Percentiles rank a stretch among this genome's conserved stretches.
These are phyloP conservation scores for Caenorhabditis sulstoni DNA, from an alignment of 2,888 invertebrate genomes.

Conservation along the genomic window DNA sequence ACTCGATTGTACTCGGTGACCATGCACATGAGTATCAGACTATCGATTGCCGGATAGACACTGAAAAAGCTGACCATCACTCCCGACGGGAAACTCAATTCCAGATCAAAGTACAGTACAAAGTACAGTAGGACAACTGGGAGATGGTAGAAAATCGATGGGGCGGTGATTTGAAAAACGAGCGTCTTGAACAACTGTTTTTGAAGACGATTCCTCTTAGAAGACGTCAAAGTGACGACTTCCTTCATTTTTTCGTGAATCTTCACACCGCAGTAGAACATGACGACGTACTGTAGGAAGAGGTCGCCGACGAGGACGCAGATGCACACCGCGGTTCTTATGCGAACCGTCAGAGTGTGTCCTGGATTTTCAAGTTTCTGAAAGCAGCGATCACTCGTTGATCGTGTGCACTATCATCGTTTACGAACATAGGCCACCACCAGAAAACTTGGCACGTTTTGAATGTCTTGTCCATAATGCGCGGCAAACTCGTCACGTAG, in stretches of 20 bases:
- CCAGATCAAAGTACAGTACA: background rate
- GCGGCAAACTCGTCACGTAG: too few relatives aligned
- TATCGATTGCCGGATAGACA: conserved; percentile 17
- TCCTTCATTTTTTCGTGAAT: background rate
- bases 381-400: too few relatives aligned
- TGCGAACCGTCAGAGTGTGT: background rate
- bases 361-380: too few relatives aligned
- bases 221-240: background rate
- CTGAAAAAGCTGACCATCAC: background rate
- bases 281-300: background rate
- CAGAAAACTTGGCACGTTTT: too few relatives aligned
- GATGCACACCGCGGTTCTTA: background rate
- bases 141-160: background rate
- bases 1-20: background rate
- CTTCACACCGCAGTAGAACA: conserved; percentile 2
- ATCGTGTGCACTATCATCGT: too few relatives aligned
- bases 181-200: conserved; percentile 14
- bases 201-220: background rate
- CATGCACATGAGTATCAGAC: background rate
- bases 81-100: conserved; percentile 2
- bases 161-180: background rate
- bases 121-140: background rate
- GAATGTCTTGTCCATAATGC: too few relatives aligned
- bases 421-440: too few relatives aligned
- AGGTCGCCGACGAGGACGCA: background rate